phyloP scores from a whole-genome alignment of 2,113 vertebrate species.

The Tenrec ecaudatus region DNA sequence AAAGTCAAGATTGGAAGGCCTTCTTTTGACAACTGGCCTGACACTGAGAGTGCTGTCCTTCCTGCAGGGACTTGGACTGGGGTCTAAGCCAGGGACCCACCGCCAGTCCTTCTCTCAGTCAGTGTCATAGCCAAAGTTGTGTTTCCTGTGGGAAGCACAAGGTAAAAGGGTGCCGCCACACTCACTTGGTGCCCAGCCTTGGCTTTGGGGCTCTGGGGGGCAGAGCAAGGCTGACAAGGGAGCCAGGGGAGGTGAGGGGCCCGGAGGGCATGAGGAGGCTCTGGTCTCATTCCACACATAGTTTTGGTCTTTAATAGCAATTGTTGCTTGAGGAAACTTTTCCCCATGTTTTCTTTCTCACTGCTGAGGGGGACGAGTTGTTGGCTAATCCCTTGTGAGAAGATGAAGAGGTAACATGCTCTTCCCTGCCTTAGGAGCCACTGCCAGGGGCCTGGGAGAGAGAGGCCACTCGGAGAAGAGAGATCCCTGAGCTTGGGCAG shows the following conservation, averaged over 20 bases:
- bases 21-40: not conserved
- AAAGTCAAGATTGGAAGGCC: conserved; percentile 25
- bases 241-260: not conserved
- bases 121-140: not conserved
- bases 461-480: not conserved
- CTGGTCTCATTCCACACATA: conserved; percentile 1
- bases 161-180: not conserved
- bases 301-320: not conserved
- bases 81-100: not conserved
- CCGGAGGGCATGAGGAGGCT: not conserved
- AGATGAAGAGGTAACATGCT: not conserved
- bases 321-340: not conserved
- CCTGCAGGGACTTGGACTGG: too few relatives aligned
- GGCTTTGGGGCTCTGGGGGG: not conserved
- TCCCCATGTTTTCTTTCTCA: not conserved
- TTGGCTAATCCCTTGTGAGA: not conserved
- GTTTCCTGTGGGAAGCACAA: not conserved
- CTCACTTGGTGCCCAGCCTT: not conserved
- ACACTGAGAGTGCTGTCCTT: not conserved
- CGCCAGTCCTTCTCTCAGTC: too few relatives aligned
- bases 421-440: not conserved
- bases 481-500: not conserved
- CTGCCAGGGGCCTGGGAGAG: not conserved
- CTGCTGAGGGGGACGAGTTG: not conserved
- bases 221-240: not conserved